These are phyloP conservation scores for Chymomyza amoena DNA, from an alignment of 2,888 invertebrate species.

Conservation along the genomic window DNA sequence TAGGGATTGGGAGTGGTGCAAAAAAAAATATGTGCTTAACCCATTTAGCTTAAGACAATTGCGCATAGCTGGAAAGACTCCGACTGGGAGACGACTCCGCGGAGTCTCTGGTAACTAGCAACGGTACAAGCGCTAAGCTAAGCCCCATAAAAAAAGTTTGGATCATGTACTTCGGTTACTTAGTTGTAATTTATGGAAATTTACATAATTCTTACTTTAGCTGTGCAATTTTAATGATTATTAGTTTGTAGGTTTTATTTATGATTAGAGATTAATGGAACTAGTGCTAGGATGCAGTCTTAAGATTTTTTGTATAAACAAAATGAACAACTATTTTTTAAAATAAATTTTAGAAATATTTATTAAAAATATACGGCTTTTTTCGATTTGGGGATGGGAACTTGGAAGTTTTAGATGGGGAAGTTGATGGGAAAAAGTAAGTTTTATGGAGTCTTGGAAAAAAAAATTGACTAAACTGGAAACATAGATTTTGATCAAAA, in stretches of 20 bases:
- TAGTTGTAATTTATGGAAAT: slow-evolving; percentile 48
- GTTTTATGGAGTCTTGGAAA: no score
- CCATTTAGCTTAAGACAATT: slow-evolving; percentile 77
- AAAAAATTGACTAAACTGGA: no score
- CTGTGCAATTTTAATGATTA: slow-evolving; percentile 50
- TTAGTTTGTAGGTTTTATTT: slow-evolving; percentile 23
- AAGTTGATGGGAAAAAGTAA: no score
- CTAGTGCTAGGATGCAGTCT: slow-evolving; percentile 37
- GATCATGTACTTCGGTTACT: slow-evolving; percentile 19
- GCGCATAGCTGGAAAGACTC: slow-evolving; percentile 60
- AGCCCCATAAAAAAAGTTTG: slow-evolving; percentile 35
- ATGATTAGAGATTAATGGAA: slow-evolving; percentile 10
- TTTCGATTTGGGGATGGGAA: no score
- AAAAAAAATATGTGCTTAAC: slow-evolving; percentile 24
- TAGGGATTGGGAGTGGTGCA: slow-evolving; percentile 3
- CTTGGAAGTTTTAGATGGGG: no score
- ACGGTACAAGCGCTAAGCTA: slow-evolving; percentile 45
- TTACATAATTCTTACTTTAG: slow-evolving; percentile 28
- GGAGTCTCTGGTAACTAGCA: slow-evolving; percentile 13
- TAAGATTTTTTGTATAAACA: slow-evolving; percentile 48
- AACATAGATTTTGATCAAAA: no score
- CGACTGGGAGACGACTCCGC: slow-evolving; percentile 2
- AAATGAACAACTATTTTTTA: slow-evolving; percentile 31
- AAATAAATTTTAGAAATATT: background rate
- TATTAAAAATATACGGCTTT: background rate